These are phyloP conservation scores for Amazona vittata DNA, from an alignment of 2,113 vertebrate genomes.

Conservation along the genomic window DNA sequence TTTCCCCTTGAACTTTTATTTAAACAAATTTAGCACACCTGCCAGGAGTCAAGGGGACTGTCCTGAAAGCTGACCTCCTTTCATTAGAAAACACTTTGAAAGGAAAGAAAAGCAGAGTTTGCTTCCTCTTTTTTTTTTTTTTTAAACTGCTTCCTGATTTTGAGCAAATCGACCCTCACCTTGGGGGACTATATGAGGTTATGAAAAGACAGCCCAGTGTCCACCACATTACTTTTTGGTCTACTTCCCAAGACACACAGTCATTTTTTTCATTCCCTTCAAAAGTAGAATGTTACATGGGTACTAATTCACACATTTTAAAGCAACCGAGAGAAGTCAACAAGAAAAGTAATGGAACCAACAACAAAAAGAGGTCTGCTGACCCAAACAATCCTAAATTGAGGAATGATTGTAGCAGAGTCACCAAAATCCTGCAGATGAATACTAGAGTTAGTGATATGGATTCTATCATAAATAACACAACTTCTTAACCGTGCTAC, in stretches of 20 bases:
- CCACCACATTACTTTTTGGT: neutral
- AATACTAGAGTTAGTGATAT: neutral
- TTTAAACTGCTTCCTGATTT: neutral
- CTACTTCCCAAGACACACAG: neutral
- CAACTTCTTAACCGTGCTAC: neutral
- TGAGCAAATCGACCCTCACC: neutral
- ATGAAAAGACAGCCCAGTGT: neutral
- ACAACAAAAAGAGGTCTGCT: neutral
- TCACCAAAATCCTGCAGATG: neutral
- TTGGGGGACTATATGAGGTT: neutral
- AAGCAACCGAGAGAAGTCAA: neutral
- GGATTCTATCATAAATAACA: neutral
- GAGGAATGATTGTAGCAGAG: neutral
- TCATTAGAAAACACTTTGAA: neutral
- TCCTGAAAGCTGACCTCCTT: slow-evolving; percentile 9
- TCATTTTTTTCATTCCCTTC: neutral
- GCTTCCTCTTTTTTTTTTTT: neutral
- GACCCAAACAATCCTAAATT: neutral
- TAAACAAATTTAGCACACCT: neutral
- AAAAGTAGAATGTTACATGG: neutral
- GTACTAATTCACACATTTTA: neutral
- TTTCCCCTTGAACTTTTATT: neutral
- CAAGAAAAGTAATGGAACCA: neutral
- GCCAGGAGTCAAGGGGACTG: neutral
- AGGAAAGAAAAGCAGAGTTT: neutral